These are phyloP conservation scores for Cryptoprocta ferox DNA, from an alignment of 2,797 vertebrate species.

Conservation along the genomic window DNA sequence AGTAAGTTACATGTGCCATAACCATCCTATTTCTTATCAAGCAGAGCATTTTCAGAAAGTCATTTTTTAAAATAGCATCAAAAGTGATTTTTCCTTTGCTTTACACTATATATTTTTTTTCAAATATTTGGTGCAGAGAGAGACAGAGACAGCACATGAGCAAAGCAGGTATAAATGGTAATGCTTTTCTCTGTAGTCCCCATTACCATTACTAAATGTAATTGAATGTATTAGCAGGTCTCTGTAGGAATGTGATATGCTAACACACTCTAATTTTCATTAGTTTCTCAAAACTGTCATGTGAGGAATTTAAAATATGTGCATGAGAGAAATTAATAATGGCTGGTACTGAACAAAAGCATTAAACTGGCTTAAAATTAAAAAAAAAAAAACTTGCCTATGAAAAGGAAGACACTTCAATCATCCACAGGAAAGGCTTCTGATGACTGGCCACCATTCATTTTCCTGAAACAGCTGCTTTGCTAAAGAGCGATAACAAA, in stretches of 20 bases:
- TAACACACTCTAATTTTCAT: constrained; percentile 82
- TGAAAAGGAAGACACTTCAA: constrained; percentile 33
- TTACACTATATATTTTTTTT: not conserved
- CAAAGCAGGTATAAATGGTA: constrained; percentile 34
- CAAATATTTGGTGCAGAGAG: constrained; percentile 2
- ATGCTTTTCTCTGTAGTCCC: constrained; percentile 34
- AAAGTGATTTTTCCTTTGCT: constrained; percentile 60
- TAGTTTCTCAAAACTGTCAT: constrained; percentile 83
- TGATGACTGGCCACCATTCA: not conserved
- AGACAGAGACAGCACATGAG: not conserved
- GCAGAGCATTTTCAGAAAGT: constrained; percentile 45
- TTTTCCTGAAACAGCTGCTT: not conserved
- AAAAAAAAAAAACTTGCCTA: constrained; percentile 16
- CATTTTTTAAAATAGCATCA: constrained; percentile 47
- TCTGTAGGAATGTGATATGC: constrained; percentile 74
- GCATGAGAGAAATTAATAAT: constrained; percentile 80
- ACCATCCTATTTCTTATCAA: not conserved
- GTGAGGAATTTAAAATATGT: constrained; percentile 80
- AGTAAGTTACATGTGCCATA: not conserved
- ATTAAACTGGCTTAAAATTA: constrained; percentile 69
- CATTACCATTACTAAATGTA: constrained; percentile 60
- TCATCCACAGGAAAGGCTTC: constrained; percentile 11
- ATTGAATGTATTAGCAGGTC: constrained; percentile 75
- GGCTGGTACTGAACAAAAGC: constrained; percentile 71
- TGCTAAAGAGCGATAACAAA: not conserved